Base-by-base conservation (phyloP, 2,888 invertebrate species). In the Aspidiotus rigidus region DNA sequence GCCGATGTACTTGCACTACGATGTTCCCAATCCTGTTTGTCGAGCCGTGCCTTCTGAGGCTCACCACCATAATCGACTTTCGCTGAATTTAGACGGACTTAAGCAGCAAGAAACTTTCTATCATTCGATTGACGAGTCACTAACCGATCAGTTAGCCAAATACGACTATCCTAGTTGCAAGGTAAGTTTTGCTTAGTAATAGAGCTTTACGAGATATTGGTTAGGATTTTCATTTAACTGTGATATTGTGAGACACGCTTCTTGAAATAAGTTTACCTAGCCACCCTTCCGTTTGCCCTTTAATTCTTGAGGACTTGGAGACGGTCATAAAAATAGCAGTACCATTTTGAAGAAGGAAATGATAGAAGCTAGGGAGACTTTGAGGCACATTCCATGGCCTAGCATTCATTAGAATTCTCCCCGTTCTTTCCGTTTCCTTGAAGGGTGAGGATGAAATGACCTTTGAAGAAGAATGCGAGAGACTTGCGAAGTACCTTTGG, bases 101-200 rank as follows among this genome's bases (percentile, higher is more conserved):
- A 40, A 49, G 54, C 15, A 42, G 11, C 59, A 62, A 7, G 69
- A 74, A 44, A 73, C 73, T 17, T 72, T 74, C 7, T 75, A 75
- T 57, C 74, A 74, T 15, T 73, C 73, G 57, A 75, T 75, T 28
- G 72, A 73, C 55, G 73, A 74, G 59, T 72, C 73, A 11, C 69
- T 70, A 59, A 67, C 41, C n/a, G 70, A 69, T 15, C 64, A 72
- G 15, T 55, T 62, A 28, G 62, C 62, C 7, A 63, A 63, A 62
- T 69, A 69, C 42, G 69, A 69, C 42, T 69, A 69, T 62, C 69
- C 69, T 39, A 63, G 17, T 15, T 63, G 62, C 16, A 69, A 69
- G 17, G 69, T 69, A 42, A 67, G 67, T 28, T 16, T 13, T 53
- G 11, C 2, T n/a, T 53, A 11, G 49, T 49, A 11, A 11, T 49